Evolutionary conservation across 1,140 invertebrate species (phyloP), one percentile per base, ranked within the genome.

Genomic region (Helicoverpa zea): DNA sequence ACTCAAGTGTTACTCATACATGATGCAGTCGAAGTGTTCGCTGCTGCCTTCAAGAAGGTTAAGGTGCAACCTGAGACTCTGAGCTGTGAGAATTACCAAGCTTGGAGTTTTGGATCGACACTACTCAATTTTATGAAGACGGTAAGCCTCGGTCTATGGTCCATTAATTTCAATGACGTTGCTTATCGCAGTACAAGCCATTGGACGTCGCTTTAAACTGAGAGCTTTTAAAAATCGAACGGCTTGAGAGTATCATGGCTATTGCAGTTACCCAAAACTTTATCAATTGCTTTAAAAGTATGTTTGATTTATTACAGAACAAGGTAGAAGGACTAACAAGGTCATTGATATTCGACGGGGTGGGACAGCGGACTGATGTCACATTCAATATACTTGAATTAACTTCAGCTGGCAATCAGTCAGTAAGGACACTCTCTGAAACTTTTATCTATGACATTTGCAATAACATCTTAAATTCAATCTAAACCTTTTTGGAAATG

Each of bases 351-450:
- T 99, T 99, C 90, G 97, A 99, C 92, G 96, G 97, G 11, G 96
- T 97, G 85, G 98, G 98, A 61, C 97, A 97, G 86, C 95, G 98
- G 82, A 97, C 96, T 35, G 96, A 98, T 87, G 97, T 98, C 84
- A 94, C 96, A 77, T 92, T 99, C 59, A 97, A 98, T 82, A 95
- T 99, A 58, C 92, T 98, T n/a, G 97, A 98, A 90, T 88, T 99
- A 72, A 96, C 96, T 3, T 89, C 96, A 56, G 94, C 96, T 56
- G 97, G 97, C 1, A 93, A 97, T 72, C 91, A 95, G 80, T 96
- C 96, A 81, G 95, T 94, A 84, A 87, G 86, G 81, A 80, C 7
- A 61, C 47, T 29, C n/a, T n/a, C 13, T 72, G 35, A 43, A 43
- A 43, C 35, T 43, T 23, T 43, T 43, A 43, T 43, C 35, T 43